phyloP scores from a whole-genome alignment of 2,888 invertebrate species.

The Microctonus brassicae region DNA sequence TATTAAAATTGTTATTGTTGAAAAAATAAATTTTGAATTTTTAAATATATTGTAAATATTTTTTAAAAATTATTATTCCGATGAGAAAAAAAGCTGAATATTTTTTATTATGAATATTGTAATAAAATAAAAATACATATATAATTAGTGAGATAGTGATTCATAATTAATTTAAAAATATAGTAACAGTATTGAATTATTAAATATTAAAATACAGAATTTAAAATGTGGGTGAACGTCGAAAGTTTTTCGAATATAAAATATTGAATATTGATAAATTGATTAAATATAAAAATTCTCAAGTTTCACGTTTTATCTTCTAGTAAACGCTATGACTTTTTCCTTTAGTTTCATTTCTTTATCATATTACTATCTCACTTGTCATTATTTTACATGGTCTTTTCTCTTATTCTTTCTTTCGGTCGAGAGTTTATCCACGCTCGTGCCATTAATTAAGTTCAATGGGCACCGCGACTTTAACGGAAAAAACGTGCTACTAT shows the following conservation, averaged over 20 bases:
- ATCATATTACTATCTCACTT: background rate
- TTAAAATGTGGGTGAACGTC: background rate
- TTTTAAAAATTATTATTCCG: no score
- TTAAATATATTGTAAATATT: no score
- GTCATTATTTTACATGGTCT: conserved; percentile 13
- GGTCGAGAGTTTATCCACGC: conserved; percentile 31
- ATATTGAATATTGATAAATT: conserved; percentile 5
- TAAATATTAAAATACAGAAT: background rate
- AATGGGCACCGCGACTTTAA: conserved; percentile 50
- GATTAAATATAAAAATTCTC: background rate
- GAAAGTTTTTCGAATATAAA: background rate
- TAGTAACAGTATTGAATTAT: background rate
- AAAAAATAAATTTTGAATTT: no score
- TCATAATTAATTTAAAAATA: background rate
- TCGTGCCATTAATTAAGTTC: conserved; percentile 54
- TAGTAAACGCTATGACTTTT: conserved; percentile 15
- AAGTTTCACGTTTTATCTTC: background rate
- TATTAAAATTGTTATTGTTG: no score
- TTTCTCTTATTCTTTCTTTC: conserved; percentile 19
- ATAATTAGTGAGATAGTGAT: background rate
- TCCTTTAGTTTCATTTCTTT: conserved; percentile 37
- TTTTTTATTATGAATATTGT: background rate
- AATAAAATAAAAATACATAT: background rate
- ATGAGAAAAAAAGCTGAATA: no score
- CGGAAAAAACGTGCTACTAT: conserved; percentile 55